Percentiles rank a stretch among this genome's conserved stretches.
Conservation (phyloP, 2,797 vertebrate species). For the Myotis daubentonii region DNA sequence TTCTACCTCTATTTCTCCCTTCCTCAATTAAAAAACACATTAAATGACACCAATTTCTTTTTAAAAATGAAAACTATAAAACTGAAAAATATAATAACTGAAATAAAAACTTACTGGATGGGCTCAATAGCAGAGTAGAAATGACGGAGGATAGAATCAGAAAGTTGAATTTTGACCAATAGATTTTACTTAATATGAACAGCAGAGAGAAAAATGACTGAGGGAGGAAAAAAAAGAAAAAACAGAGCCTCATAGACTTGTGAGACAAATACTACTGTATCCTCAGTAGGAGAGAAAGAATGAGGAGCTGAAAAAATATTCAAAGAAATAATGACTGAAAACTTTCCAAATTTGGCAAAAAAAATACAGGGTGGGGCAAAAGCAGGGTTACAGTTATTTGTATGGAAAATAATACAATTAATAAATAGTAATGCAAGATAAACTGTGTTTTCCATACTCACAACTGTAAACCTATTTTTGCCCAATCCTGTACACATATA, state of each 20-base stretch:
- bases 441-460: not conserved
- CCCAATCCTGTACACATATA: not conserved
- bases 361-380: not conserved
- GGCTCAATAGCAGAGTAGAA: not conserved
- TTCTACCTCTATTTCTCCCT: too few relatives aligned
- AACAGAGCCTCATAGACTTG: not conserved
- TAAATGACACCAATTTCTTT: too few relatives aligned
- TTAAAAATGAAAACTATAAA: not conserved
- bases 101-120: not conserved
- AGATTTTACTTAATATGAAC: not conserved
- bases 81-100: not conserved
- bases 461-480: not conserved
- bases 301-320: not conserved
- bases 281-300: not conserved
- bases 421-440: not conserved
- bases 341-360: not conserved
- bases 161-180: not conserved
- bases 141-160: not conserved
- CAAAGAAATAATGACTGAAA: not conserved
- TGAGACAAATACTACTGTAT: not conserved
- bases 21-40: too few relatives aligned
- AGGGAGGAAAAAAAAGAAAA: not conserved
- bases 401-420: not conserved
- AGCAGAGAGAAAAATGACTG: not conserved
- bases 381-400: not conserved